phyloP scores from a whole-genome alignment of 2,797 vertebrate genomes.

The Enteromius fasciolatus region DNA sequence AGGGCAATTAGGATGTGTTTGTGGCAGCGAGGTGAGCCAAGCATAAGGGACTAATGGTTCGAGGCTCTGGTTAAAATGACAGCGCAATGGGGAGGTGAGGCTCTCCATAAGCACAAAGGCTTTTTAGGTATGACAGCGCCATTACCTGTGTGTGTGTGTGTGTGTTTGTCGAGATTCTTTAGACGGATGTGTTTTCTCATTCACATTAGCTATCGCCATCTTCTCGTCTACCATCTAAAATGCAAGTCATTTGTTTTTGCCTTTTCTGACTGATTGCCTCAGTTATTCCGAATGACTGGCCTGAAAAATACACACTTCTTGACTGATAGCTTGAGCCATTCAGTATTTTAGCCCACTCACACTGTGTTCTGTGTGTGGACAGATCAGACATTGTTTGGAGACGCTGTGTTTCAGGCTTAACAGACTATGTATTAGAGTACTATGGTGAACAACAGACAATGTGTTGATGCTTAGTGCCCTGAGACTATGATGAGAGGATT shows the following conservation, averaged over 20 bases:
- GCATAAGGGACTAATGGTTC: slow-evolving; percentile 59
- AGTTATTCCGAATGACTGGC: slow-evolving; percentile 67
- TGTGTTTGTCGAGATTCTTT: slow-evolving; percentile 46
- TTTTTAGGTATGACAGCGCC: slow-evolving; percentile 48
- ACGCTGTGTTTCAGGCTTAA: slow-evolving; percentile 20
- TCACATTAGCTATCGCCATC: slow-evolving; percentile 64
- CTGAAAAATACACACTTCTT: slow-evolving; percentile 64
- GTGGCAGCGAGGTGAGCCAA: slow-evolving; percentile 57
- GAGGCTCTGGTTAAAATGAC: slow-evolving; percentile 60
- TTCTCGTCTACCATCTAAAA: slow-evolving; percentile 62
- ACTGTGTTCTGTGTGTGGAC: slow-evolving; percentile 29
- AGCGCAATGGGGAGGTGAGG: slow-evolving; percentile 56
- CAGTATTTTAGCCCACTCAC: slow-evolving; percentile 33
- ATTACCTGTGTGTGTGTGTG: slow-evolving; percentile 30
- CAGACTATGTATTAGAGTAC: slow-evolving; percentile 27
- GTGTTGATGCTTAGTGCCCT: slow-evolving; percentile 26
- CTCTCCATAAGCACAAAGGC: slow-evolving; percentile 45
- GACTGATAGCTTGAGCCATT: slow-evolving; percentile 59
- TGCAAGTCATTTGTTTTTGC: slow-evolving; percentile 66
- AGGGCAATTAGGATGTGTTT: slow-evolving; percentile 60
- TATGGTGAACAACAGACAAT: slow-evolving; percentile 25
- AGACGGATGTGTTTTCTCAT: slow-evolving; percentile 65
- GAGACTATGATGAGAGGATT: slow-evolving; percentile 49
- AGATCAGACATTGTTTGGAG: slow-evolving; percentile 29
- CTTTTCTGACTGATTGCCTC: slow-evolving; percentile 66